phyloP scores from a whole-genome alignment of 2,113 vertebrate species.

The Tragelaphus buxtoni region DNA sequence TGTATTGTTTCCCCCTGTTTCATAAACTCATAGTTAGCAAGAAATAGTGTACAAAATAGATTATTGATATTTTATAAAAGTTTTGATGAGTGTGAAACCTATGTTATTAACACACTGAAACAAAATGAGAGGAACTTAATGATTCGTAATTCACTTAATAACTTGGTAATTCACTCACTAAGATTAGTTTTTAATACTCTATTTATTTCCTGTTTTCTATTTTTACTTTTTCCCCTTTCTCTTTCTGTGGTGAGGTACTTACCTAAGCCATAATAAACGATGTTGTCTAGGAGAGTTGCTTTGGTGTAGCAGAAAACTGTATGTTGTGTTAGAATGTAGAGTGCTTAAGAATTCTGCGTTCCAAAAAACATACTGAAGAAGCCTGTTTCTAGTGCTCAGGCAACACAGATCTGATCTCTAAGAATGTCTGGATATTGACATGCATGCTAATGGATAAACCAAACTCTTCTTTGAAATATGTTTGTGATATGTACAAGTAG shows the following conservation, averaged over 20 bases:
- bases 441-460: slow-evolving; percentile 8
- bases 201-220: background rate
- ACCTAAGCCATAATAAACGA: background rate
- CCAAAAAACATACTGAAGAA: background rate
- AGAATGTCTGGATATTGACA: background rate
- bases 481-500: slow-evolving; percentile 11
- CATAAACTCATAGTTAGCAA: background rate
- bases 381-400: background rate
- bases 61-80: background rate
- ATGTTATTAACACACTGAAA: background rate
- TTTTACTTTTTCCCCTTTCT: background rate
- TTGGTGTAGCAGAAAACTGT: background rate
- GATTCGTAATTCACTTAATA: too few species aligned
- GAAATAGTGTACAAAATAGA: background rate
- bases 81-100: background rate
- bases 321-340: background rate
- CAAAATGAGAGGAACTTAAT: background rate
- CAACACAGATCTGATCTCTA: background rate
- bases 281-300: background rate
- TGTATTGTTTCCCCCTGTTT: background rate
- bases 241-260: background rate
- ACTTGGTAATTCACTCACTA: background rate
- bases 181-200: background rate
- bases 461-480: background rate
- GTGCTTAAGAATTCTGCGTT: background rate